Conservation (phyloP, 2,888 invertebrate species). For the Oscheius sp. region DNA sequence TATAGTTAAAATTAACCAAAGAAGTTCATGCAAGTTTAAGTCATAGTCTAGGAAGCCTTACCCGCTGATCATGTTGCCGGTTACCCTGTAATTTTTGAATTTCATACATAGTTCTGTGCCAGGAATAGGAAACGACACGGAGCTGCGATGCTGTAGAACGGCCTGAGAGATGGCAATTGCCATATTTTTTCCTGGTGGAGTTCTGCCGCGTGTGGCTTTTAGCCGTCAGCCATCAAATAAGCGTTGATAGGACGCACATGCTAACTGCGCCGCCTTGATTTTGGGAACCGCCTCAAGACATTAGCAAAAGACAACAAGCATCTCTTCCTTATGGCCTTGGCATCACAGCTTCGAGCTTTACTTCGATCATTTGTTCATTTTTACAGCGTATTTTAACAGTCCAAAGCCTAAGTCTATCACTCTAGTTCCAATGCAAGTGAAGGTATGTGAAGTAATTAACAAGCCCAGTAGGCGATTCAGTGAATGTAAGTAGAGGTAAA, state of each 20-base stretch:
- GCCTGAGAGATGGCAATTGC: constrained; percentile 61
- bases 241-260: constrained; percentile 29
- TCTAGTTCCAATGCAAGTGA: constrained; percentile 3
- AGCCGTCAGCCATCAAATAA: constrained; percentile 31
- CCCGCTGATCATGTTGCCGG: constrained; percentile 70
- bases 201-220: constrained; percentile 12
- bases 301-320: constrained; percentile 2
- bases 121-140: constrained; percentile 45
- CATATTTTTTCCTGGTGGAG: constrained; percentile 33
- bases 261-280: constrained; percentile 30
- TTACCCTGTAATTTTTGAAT: constrained; percentile 66
- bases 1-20: too few relatives aligned
- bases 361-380: neutral
- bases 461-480: neutral
- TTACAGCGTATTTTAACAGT: neutral
- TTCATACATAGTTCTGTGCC: constrained; percentile 42
- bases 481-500: neutral
- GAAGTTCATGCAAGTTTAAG: too few relatives aligned
- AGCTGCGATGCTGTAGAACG: constrained; percentile 51
- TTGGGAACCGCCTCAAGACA: constrained; percentile 22
- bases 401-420: neutral
- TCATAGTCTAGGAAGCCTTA: too few relatives aligned
- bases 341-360: neutral
- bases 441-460: neutral
- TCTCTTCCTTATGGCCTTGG: neutral